Base-by-base conservation (phyloP, 2,113 vertebrate species). In the Macaca mulatta region DNA sequence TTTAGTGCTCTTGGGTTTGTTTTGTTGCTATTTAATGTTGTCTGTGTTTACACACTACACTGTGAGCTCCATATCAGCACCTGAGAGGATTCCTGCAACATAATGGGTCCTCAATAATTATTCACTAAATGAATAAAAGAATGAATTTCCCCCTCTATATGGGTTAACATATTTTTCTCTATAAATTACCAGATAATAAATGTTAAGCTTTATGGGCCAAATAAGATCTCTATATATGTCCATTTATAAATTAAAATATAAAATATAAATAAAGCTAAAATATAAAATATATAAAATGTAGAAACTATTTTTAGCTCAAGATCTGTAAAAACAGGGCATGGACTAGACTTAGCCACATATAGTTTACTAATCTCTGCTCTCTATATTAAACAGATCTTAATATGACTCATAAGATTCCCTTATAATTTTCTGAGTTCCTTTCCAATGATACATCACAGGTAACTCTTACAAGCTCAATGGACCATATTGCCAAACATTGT, bases 241-340 rank as follows among this genome's bases (percentile, higher is more conserved):
- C 61, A 57, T 70, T 90, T 74, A n/a, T 38, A 85, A 88, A 77
- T 57, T 96, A 52, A 93, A 95, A 50, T 70, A 52, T 22, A 70
- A 92, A 95, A 75, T 22, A 93, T 16, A 88, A 55, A 84, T 77
- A 91, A 61, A 83, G 89, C 45, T 80, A 48, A 38, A 52, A 69
- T 64, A 64, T 64, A 64, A 64, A 64, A 88, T 85, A 48, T 23
- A 61, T 89, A 70, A 55, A 90, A 25, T 70, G 17, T 48, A 74
- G 45, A 61, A 86, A 5, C 2, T 6, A 23, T 61, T 90, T 11
- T 92, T 94, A 90, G 12, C 3, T n/a, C 61, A 32, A 86, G 16
- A 17, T 17, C 4, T 59, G 2, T 43, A 35, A 90, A 75, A 78
- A 92, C 3, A 23, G 2, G 0, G 12, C 25, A 7, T 38, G 18